These are phyloP conservation scores for Oxycera nigricornis DNA, from an alignment of 2,888 invertebrate genomes.

Conservation along the genomic window DNA sequence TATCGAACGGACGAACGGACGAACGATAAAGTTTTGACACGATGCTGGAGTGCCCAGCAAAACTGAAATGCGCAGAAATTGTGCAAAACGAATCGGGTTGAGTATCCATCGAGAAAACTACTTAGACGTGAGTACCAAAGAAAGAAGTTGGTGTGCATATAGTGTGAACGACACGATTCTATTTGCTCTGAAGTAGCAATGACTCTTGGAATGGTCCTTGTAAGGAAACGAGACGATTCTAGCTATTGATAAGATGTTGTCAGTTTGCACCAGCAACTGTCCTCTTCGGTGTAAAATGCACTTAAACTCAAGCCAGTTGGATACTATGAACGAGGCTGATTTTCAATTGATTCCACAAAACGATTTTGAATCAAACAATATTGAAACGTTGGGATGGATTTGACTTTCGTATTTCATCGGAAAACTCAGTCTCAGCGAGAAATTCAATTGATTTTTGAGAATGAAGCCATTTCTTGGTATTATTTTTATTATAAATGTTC, in stretches of 20 bases:
- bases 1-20: background rate
- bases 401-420: background rate
- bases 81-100: background rate
- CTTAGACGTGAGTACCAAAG: background rate
- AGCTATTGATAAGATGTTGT: background rate
- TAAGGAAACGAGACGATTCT: background rate
- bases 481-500: too few species aligned
- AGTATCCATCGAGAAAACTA: slow-evolving; percentile 10
- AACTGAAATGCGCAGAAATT: background rate
- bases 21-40: background rate
- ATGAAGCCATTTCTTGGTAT: background rate
- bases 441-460: background rate
- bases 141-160: background rate
- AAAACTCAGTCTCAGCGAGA: background rate
- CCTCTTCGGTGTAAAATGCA: background rate
- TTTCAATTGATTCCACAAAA: background rate
- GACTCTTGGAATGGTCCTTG: background rate
- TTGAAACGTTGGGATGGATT: background rate
- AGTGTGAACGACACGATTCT: background rate
- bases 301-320: slow-evolving; percentile 3
- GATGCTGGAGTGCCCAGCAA: background rate
- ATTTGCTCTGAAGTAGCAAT: background rate
- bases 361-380: background rate
- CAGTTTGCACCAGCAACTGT: background rate
- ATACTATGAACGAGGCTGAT: background rate